phyloP scores from a whole-genome alignment of 2,113 vertebrate genomes.

The Amazona guildingii region DNA sequence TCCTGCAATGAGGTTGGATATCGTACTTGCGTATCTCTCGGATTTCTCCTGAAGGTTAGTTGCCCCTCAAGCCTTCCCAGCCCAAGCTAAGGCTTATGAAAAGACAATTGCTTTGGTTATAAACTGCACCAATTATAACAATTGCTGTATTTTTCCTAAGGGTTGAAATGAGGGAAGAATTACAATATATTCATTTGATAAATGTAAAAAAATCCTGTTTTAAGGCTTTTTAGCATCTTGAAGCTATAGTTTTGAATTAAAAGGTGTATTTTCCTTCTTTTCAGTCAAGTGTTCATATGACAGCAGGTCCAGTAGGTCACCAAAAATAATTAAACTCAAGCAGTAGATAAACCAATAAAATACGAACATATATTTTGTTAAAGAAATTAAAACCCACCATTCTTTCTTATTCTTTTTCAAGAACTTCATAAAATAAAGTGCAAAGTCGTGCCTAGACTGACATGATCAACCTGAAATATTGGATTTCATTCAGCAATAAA shows the following conservation, averaged over 20 bases:
- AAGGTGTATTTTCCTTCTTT: neutral
- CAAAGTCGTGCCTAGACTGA: neutral
- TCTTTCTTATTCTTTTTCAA: neutral
- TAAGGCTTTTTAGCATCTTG: constrained; percentile 7
- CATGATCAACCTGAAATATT: neutral
- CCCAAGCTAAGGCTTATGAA: neutral
- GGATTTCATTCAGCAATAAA: neutral
- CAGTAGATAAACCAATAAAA: neutral
- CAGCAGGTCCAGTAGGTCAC: neutral
- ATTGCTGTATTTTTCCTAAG: neutral
- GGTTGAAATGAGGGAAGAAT: neutral
- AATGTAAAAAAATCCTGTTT: neutral
- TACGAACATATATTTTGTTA: neutral
- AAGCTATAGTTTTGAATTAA: constrained; percentile 1
- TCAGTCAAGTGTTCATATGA: neutral
- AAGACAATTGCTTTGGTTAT: constrained; percentile 5
- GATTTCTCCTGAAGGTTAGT: constrained; percentile 1
- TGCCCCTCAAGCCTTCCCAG: neutral
- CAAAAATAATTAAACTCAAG: neutral
- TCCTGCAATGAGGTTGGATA: neutral
- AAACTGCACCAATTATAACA: neutral
- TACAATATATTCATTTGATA: neutral
- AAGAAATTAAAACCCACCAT: neutral
- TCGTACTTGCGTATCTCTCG: neutral
- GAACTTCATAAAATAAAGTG: neutral